phyloP scores from a whole-genome alignment of 2,113 vertebrate species.

The Chitala chitala region DNA sequence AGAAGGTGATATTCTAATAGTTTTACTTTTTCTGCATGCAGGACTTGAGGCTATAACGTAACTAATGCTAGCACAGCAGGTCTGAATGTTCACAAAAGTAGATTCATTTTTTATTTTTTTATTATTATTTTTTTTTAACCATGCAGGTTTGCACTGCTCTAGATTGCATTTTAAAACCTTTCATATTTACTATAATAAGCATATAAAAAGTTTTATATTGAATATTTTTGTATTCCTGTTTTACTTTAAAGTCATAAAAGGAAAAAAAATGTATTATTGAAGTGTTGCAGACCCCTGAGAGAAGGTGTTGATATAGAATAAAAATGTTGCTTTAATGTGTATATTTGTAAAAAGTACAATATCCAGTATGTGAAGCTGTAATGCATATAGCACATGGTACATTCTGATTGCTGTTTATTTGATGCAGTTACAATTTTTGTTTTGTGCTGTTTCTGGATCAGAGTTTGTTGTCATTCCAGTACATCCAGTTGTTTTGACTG shows the following conservation, averaged over 20 bases:
- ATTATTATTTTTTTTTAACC: not conserved
- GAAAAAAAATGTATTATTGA: no score
- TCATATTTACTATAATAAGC: not conserved
- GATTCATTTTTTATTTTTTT: not conserved
- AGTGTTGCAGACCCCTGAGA: not conserved
- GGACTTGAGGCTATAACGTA: not conserved
- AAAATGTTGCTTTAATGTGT: not conserved
- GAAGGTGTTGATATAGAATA: not conserved
- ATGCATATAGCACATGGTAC: no score
- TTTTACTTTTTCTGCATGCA: not conserved
- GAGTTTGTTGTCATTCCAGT: no score
- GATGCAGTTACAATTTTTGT: no score
- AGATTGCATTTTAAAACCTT: not conserved
- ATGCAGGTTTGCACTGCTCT: not conserved
- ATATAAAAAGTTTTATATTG: constrained; percentile 5
- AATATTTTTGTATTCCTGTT: not conserved
- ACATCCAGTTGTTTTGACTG: no score
- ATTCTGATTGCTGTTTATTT: no score
- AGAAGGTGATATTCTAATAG: not conserved
- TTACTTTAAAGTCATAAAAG: not conserved
- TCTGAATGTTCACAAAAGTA: not conserved
- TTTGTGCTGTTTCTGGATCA: no score
- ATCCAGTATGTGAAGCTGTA: no score
- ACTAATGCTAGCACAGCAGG: not conserved
- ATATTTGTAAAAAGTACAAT: no score